Evolutionary conservation across 2,797 vertebrate genomes (phyloP), one percentile per base, ranked within the genome.

Genomic region (Acanthopagrus latus): DNA sequence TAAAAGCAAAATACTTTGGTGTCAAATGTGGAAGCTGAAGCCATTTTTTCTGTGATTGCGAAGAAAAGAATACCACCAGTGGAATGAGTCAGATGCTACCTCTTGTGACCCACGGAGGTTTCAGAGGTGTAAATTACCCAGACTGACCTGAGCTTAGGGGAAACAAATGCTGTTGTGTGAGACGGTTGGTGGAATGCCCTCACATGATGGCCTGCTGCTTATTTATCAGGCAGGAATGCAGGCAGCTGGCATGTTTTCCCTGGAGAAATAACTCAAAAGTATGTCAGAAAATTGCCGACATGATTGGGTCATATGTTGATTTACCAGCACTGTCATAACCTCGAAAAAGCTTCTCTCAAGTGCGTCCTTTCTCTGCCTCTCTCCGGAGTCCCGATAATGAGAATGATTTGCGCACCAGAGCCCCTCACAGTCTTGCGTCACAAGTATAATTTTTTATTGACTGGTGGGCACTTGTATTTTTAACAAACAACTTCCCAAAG

Each of bases 221-320:
- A 66, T 80, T 82, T 69, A 77, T 84, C 67, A 67, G 85, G 70
- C 56, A 71, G 41, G 59, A 80, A 76, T 50, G 62, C 47, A 71
- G 70, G 71, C 84, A 81, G 79, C 79, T 79, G 82, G 86, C 74
- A 55, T 44, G 38, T 60, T 87, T 81, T 77, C 74, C 78, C 74
- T 0, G 16, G 55, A 84, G 70, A 88, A 85, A 91, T 78, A 63
- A 69, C 50, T 72, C 66, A 44, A 29, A 70, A 64, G 48, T 59
- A 48, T 81, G 75, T 88, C 64, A 48, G 66, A 85, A 56, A 21
- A 4, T 79, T 76, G 58, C 27, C n/a, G 5, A 44, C 66, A 47
- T 54, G 64, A 82, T 59, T 33, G 66, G 80, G 78, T 87, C 75
- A 86, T 74, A 76, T 44, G 48, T 55, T 78, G 3, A 55, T 62